phyloP scores from a whole-genome alignment of 2,113 vertebrate species.

The Oreochromis spilurus region DNA sequence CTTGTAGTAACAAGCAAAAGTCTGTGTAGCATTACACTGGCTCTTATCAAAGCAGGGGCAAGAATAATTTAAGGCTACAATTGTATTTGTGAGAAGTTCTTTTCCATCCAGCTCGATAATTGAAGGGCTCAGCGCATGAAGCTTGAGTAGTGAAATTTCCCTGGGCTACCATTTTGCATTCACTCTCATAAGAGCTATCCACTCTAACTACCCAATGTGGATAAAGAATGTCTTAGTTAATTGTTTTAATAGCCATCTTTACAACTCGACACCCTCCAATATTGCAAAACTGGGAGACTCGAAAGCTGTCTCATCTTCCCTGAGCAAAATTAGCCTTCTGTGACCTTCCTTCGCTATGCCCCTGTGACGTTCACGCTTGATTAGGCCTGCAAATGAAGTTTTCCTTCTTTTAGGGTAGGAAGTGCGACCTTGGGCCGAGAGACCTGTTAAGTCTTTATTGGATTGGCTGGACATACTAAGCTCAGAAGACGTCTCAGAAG shows the following conservation, averaged over 20 bases:
- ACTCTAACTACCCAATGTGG: constrained; percentile 6
- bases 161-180: constrained; percentile 28
- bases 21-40: not conserved
- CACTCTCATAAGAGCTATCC: constrained; percentile 14
- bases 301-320: constrained; percentile 16
- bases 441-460: constrained; percentile 56
- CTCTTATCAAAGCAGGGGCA: not conserved
- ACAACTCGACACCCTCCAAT: constrained; percentile 4
- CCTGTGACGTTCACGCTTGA: constrained; percentile 56
- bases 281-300: constrained; percentile 13
- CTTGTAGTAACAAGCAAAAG: not conserved
- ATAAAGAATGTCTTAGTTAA: constrained; percentile 48
- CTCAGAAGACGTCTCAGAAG: constrained; percentile 8
- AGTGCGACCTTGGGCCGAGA: constrained; percentile 44
- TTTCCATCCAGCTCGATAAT: constrained; percentile 19
- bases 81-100: not conserved
- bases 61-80: not conserved
- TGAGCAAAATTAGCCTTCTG: constrained; percentile 6
- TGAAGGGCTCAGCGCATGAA: not conserved
- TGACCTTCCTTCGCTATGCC: constrained; percentile 2
- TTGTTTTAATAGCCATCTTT: constrained; percentile 55
- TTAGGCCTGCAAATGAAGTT: constrained; percentile 66
- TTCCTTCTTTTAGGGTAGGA: constrained; percentile 41
- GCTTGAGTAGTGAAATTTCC: constrained; percentile 15
- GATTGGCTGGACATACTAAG: constrained; percentile 32